A percentile compares a stretch with the other conserved stretches of the same genome.
Evolutionary conservation across 2,888 invertebrate species (phyloP).

Genomic region (Drosophila formosana): DNA sequence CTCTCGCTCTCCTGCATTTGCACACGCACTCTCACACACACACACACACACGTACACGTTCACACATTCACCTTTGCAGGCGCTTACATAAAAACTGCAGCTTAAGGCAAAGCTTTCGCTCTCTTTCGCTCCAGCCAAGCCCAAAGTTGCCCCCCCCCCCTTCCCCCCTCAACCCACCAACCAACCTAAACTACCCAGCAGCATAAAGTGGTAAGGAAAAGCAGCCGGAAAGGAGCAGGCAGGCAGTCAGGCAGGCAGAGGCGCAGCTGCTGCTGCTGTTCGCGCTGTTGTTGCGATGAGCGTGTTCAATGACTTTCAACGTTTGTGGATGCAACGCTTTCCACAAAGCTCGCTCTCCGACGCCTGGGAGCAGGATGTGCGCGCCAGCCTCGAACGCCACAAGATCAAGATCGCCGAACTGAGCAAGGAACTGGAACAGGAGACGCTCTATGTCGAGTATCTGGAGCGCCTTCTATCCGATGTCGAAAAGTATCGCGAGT

Average conservation of each 20-base stretch:
- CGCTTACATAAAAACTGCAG: slow-evolving; percentile 69
- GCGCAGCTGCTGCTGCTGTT: slow-evolving; percentile 40
- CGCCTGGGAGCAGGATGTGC: slow-evolving; percentile 97
- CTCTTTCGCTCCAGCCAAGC: slow-evolving; percentile 19
- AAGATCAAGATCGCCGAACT: slow-evolving; percentile 93
- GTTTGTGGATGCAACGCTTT: slow-evolving; percentile 96
- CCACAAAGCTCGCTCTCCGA: slow-evolving; percentile 95
- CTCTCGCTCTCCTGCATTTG: slow-evolving; percentile 43
- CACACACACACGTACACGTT: slow-evolving; percentile 18
- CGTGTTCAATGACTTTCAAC: slow-evolving; percentile 95
- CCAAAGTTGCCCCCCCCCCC: neutral
- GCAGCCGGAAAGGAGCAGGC: neutral
- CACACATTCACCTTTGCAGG: slow-evolving; percentile 61
- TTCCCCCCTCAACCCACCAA: neutral
- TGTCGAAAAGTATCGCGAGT: slow-evolving; percentile 92
- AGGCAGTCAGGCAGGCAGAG: neutral
- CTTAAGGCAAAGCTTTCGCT: slow-evolving; percentile 19
- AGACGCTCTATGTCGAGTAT: slow-evolving; percentile 95
- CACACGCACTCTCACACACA: slow-evolving; percentile 5
- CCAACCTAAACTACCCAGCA: slow-evolving; percentile 12
- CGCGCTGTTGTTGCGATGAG: slow-evolving; percentile 88
- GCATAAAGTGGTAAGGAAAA: slow-evolving; percentile 8
- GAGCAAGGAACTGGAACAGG: slow-evolving; percentile 94
- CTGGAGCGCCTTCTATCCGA: slow-evolving; percentile 93
- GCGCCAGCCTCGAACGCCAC: slow-evolving; percentile 95